phyloP scores from a whole-genome alignment of 2,113 vertebrate genomes.

The Bagarius yarrelli region DNA sequence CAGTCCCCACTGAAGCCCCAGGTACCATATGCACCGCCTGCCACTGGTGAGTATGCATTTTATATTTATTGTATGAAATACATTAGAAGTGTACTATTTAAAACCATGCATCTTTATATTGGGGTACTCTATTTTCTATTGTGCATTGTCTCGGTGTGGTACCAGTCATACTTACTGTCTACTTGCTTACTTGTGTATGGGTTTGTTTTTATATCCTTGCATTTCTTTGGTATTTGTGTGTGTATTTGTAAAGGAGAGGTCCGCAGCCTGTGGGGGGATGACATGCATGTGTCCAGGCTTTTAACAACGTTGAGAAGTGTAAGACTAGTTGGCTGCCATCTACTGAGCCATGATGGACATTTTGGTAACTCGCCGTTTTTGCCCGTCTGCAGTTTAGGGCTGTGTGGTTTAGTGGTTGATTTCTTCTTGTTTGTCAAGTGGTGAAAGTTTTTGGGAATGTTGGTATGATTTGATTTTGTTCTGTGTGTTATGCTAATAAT shows the following conservation, averaged over 20 bases:
- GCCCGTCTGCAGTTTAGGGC: conserved; percentile 25
- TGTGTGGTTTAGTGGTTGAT: conserved; percentile 2
- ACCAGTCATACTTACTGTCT: not conserved
- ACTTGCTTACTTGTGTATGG: conserved; percentile 27
- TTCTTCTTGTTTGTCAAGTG: conserved; percentile 1
- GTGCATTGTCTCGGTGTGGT: too few species aligned
- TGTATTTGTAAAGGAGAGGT: conserved; percentile 65
- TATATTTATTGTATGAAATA: too few species aligned
- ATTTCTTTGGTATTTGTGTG: conserved; percentile 36
- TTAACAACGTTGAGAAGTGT: conserved; percentile 70
- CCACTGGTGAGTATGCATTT: too few species aligned
- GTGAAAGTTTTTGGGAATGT: conserved; percentile 11
- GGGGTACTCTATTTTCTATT: too few species aligned
- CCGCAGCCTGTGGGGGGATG: conserved; percentile 68
- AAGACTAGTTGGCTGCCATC: conserved; percentile 63
- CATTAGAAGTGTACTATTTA: not conserved
- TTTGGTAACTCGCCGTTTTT: conserved; percentile 64
- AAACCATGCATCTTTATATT: too few species aligned
- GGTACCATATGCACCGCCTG: too few species aligned
- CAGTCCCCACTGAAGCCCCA: too few species aligned
- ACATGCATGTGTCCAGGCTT: conserved; percentile 73
- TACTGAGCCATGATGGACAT: conserved; percentile 71
- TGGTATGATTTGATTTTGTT: not conserved
- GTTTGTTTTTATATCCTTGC: conserved; percentile 34
- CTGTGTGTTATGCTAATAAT: not conserved